Conservation (phyloP, 2,113 vertebrate genomes). For the Myodes glareolus region DNA sequence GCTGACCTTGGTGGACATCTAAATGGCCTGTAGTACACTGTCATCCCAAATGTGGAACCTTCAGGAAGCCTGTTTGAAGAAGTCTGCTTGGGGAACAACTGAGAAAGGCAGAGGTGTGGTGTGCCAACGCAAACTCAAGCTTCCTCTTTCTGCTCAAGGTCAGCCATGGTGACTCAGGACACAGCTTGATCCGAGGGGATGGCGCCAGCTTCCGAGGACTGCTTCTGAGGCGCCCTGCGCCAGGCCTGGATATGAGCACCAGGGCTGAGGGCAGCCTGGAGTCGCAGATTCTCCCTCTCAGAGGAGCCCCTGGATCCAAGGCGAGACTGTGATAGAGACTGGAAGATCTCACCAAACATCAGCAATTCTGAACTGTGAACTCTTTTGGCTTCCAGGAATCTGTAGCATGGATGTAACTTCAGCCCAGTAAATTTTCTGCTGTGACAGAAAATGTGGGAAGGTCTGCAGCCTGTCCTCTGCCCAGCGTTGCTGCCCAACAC, state of each 20-base stretch:
- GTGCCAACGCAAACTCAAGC: not conserved
- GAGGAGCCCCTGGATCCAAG: not conserved
- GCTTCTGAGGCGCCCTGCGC: not conserved
- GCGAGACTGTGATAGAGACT: not conserved
- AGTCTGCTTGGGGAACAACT: not conserved
- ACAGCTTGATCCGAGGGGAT: not conserved
- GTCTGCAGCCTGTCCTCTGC: not conserved
- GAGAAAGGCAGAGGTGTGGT: not conserved
- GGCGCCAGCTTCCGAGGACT: not conserved
- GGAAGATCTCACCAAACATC: not conserved
- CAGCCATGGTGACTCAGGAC: not conserved
- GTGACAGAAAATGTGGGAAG: not conserved
- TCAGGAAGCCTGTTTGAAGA: not conserved
- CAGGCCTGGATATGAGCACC: not conserved
- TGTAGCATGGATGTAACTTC: not conserved
- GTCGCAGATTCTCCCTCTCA: not conserved
- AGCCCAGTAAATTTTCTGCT: not conserved
- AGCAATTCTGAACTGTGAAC: conserved; percentile 25
- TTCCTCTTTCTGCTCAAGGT: conserved; percentile 20
- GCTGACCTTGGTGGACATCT: fast-evolving
- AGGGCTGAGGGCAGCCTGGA: not conserved
- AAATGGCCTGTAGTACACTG: not conserved
- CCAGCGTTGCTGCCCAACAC: not conserved
- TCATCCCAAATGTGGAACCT: not conserved
- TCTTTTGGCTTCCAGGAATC: conserved; percentile 44